Evolutionary conservation across 2,113 vertebrate genomes (phyloP).

Genomic region (Melanotaenia duboulayi): DNA sequence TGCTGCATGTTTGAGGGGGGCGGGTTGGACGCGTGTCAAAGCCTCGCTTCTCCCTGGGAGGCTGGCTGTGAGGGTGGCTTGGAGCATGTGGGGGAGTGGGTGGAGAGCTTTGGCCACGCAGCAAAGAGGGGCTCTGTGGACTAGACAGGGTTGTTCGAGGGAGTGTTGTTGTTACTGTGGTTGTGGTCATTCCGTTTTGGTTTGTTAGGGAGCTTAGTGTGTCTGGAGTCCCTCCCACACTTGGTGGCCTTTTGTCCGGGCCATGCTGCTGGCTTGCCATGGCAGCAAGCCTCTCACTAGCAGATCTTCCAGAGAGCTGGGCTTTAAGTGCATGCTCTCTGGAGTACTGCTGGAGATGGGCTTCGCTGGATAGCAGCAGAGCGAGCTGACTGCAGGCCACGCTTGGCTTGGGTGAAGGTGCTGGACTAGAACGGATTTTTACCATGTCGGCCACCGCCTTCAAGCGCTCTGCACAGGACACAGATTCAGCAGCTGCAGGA

Average conservation of each 20-base stretch:
- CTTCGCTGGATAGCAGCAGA: conserved; percentile 96
- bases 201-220: conserved; percentile 85
- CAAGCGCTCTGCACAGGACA: conserved; percentile 92
- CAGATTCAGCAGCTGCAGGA: conserved; percentile 82
- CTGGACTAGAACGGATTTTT: conserved; percentile 92
- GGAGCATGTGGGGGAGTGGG: conserved; percentile 73
- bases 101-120: conserved; percentile 77
- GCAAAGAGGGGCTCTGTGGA: conserved; percentile 82
- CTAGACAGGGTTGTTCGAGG: conserved; percentile 77
- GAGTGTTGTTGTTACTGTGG: conserved; percentile 74
- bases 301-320: conserved; percentile 90
- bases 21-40: conserved; percentile 86
- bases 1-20: conserved; percentile 91
- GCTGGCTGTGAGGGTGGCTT: conserved; percentile 72
- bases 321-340: conserved; percentile 96
- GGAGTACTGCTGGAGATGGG: conserved; percentile 97
- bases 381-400: conserved; percentile 97
- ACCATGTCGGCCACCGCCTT: conserved; percentile 97
- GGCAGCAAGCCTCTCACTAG: conserved; percentile 94
- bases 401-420: conserved; percentile 94
- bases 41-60: conserved; percentile 85
- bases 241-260: conserved; percentile 88
- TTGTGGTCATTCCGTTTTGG: conserved; percentile 79
- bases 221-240: conserved; percentile 84
- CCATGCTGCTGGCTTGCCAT: conserved; percentile 89